Base-by-base conservation (phyloP, 2,888 invertebrate genomes). In the Allolobophora icterica region DNA sequence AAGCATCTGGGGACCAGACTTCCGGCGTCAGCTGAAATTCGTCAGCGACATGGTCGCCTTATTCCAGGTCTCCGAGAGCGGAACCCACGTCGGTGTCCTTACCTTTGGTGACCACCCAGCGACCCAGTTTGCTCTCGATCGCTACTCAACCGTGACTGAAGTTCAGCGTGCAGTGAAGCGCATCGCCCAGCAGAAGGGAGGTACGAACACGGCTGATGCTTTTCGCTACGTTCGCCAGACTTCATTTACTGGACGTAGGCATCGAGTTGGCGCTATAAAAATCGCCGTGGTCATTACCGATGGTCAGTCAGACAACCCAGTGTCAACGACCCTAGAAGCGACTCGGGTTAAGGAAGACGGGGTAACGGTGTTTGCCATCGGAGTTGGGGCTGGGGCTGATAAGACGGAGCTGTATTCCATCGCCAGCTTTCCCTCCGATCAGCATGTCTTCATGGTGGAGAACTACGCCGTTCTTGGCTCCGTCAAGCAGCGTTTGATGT, bases 381-480 rank as follows among this genome's bases (percentile, higher is more conserved):
- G 87, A 34, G 87, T 87, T 38, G 87, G 87, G 13, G 4, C 87
- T 34, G 35, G 38, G 17, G 87, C 38, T 34, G 87, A 87, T 24
- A 38, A 21, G 35, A 34, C 35, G 87, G 87, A 87, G 87, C 87
- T 87, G 87, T 19, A 38, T 33, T 34, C 35, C 87, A 87, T 87
- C 35, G 94, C 94, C 52, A 94, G 94, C 92, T 92, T 92, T 19
- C 91, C 91, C 19, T 87, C 87, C 24, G 87, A 38, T 30, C 91
- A 93, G 15, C 94, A 94, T 92, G 93, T 94, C 91, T 94, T 94
- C 92, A 93, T 93, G 91, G 94, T 94, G 89, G 93, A 93, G 83
- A 93, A 93, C 91, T 94, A 93, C 91, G 93, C 92, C 84, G 94
- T 94, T 15, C 93, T 95, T 35, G 92, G 93, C 84, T 92, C 94